Evolutionary conservation across 2,888 invertebrate species (phyloP).

Genomic region (Phrixothrix hirtus): DNA sequence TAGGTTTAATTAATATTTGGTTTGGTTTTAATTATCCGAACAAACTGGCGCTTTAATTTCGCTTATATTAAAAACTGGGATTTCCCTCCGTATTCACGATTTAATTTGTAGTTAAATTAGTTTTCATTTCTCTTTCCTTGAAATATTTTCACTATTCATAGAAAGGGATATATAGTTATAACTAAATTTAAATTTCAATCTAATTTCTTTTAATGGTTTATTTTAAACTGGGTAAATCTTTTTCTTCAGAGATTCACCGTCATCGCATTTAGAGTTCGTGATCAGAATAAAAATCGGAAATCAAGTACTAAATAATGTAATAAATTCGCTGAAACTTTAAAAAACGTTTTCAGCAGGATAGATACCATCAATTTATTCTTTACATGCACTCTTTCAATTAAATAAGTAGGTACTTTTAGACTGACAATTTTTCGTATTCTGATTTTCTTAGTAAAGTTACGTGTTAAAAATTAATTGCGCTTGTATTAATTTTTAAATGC

Average conservation of each 20-base stretch:
- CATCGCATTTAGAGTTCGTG: conserved; percentile 18
- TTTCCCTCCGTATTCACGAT: conserved; percentile 4
- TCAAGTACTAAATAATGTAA: conserved; percentile 24
- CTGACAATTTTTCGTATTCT: no score
- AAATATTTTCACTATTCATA: neutral
- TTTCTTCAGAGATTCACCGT: conserved; percentile 15
- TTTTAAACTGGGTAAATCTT: conserved; percentile 17
- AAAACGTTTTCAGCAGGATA: conserved; percentile 16
- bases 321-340: conserved; percentile 22
- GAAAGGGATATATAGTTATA: neutral
- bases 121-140: conserved; percentile 2
- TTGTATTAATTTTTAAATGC: no score
- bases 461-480: no score
- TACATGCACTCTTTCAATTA: no score
- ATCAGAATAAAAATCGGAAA: conserved; percentile 25
- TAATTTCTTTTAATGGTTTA: conserved; percentile 8
- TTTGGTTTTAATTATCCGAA: conserved; percentile 15
- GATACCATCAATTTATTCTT: conserved; percentile 6
- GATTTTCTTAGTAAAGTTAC: no score
- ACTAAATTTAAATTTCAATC: neutral
- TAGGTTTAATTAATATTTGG: conserved; percentile 17
- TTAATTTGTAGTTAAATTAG: conserved; percentile 10
- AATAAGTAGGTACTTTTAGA: no score
- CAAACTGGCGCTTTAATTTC: conserved; percentile 15
- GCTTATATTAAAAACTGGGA: conserved; percentile 8